A percentile compares a stretch with the other conserved stretches of the same genome.
phyloP scores from a whole-genome alignment of 2,113 vertebrate species.

The Amblyopsis rosae region DNA sequence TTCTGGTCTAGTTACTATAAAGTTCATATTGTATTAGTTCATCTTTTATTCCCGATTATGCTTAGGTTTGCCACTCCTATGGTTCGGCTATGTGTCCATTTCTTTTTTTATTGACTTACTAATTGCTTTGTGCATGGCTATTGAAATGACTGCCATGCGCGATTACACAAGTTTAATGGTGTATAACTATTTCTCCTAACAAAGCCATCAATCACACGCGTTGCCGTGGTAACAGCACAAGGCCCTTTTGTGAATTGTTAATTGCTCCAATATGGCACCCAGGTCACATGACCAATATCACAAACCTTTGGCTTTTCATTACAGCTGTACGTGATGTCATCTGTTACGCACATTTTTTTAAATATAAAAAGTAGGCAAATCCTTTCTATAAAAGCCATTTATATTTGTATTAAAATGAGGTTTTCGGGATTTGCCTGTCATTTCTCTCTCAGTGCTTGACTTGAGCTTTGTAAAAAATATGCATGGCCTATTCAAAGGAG shows the following conservation, averaged over 20 bases:
- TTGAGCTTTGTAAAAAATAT: slow-evolving; percentile 46
- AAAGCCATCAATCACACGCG: slow-evolving; percentile 71
- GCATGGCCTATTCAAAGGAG: slow-evolving; percentile 29
- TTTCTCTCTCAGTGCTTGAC: slow-evolving; percentile 20
- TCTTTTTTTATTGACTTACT: slow-evolving; percentile 67
- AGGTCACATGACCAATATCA: background rate
- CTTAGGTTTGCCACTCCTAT: slow-evolving; percentile 44
- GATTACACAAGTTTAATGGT: slow-evolving; percentile 72
- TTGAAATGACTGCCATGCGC: slow-evolving; percentile 74
- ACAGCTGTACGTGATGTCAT: slow-evolving; percentile 1
- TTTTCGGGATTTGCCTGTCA: slow-evolving; percentile 15
- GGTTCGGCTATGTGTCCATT: slow-evolving; percentile 59
- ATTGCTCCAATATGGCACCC: slow-evolving; percentile 22
- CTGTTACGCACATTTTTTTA: slow-evolving; percentile 10
- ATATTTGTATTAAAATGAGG: slow-evolving; percentile 44
- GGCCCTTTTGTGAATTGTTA: slow-evolving; percentile 52
- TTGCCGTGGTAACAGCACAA: slow-evolving; percentile 60
- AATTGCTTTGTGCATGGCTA: slow-evolving; percentile 74
- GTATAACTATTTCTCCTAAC: slow-evolving; percentile 73
- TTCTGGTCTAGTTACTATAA: background rate
- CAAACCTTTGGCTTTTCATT: background rate
- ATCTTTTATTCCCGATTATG: slow-evolving; percentile 21
- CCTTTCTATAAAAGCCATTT: slow-evolving; percentile 39
- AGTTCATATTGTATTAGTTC: background rate
- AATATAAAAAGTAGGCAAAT: slow-evolving; percentile 10